These are phyloP conservation scores for Setophaga kirtlandii DNA, from an alignment of 2,113 vertebrate genomes.

Conservation along the genomic window DNA sequence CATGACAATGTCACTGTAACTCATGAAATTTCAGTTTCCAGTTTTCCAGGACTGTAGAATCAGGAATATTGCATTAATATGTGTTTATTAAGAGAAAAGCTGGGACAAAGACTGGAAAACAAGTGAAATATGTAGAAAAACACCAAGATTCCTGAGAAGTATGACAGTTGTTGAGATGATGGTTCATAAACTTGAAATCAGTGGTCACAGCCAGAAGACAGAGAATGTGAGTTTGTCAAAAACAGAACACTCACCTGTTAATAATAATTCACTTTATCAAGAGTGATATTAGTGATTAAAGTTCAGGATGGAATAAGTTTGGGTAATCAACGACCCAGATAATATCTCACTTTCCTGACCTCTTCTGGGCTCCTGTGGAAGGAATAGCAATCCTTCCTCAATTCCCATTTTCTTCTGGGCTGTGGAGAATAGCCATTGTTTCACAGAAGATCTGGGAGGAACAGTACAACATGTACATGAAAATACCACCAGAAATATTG, in stretches of 20 bases:
- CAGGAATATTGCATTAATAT: neutral
- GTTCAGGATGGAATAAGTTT: neutral
- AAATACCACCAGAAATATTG: conserved; percentile 72
- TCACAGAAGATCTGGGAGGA: conserved; percentile 21
- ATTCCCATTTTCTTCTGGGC: conserved; percentile 74
- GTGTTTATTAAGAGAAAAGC: neutral
- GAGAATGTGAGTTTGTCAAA: neutral
- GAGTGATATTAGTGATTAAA: neutral
- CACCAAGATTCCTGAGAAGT: neutral
- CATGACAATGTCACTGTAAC: neutral
- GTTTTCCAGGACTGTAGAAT: neutral
- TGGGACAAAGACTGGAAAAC: neutral
- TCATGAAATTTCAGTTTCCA: neutral
- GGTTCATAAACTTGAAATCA: neutral
- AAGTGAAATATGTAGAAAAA: neutral
- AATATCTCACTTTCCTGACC: neutral
- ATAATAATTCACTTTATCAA: neutral
- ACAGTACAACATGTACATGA: conserved; percentile 54
- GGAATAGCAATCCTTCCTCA: conserved; percentile 63
- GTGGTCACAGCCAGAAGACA: neutral
- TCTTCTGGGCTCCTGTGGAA: conserved; percentile 35
- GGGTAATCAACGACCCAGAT: neutral
- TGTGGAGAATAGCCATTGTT: conserved; percentile 76
- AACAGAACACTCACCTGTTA: neutral
- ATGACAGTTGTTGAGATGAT: neutral